phyloP scores from a whole-genome alignment of 2,888 invertebrate species.

The Platerodrilus igneus region DNA sequence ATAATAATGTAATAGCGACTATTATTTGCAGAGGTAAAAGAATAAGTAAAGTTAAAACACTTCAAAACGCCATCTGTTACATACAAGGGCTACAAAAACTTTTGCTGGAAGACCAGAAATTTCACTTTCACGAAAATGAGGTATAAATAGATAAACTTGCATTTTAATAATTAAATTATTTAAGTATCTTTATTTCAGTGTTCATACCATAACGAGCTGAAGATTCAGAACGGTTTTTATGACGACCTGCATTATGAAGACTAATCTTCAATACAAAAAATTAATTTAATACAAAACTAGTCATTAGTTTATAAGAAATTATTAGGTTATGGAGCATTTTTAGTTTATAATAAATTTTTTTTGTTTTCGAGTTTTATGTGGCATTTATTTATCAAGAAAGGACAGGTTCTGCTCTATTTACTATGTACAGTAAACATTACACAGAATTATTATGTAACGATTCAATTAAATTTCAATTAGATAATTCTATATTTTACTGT shows the following conservation, averaged over 20 bases:
- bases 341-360: too few species aligned
- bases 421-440: too few species aligned
- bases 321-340: too few species aligned
- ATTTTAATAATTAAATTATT: slow-evolving; percentile 2
- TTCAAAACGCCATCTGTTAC: slow-evolving; percentile 60
- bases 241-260: slow-evolving; percentile 23
- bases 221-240: slow-evolving; percentile 21
- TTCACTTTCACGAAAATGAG: not conserved
- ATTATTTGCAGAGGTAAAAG: slow-evolving; percentile 49
- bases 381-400: too few species aligned
- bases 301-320: too few species aligned
- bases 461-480: too few species aligned
- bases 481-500: too few species aligned
- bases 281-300: too few species aligned
- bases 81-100: slow-evolving; percentile 53
- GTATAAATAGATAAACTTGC: not conserved
- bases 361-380: too few species aligned
- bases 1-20: too few species aligned
- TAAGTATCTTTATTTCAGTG: slow-evolving; percentile 4
- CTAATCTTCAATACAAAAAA: slow-evolving; percentile 14
- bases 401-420: too few species aligned
- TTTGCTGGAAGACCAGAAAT: slow-evolving; percentile 29
- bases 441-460: too few species aligned
- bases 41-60: slow-evolving; percentile 61
- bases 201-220: slow-evolving; percentile 5